Conservation (phyloP, 2,113 vertebrate genomes). For the Melanostigma gelatinosum region DNA sequence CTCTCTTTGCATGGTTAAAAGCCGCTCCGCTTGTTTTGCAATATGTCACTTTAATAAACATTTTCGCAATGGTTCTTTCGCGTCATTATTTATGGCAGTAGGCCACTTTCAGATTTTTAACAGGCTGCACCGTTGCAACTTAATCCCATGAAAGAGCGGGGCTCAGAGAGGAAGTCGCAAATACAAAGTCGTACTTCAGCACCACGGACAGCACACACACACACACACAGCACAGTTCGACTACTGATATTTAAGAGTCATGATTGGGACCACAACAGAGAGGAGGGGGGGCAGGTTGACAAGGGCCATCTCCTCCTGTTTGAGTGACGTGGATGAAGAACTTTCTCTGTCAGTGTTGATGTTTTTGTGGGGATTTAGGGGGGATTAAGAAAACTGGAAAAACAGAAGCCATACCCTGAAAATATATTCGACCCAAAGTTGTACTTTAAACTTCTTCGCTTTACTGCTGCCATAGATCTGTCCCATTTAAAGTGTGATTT, state of each 20-base stretch:
- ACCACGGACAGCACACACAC: background rate
- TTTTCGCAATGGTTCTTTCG: background rate
- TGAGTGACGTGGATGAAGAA: background rate
- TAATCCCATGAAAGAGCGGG: no score
- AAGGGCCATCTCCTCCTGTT: background rate
- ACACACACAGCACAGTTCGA: no score
- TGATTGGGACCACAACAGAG: no score
- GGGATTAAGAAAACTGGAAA: background rate
- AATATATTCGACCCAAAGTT: background rate
- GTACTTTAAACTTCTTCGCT: background rate
- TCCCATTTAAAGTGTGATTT: background rate
- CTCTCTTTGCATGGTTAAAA: background rate
- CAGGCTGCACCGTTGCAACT: no score
- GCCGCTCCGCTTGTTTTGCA: background rate
- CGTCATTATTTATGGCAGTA: no score
- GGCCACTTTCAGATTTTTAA: no score
- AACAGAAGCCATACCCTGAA: no score
- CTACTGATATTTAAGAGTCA: no score
- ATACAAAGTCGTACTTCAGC: background rate
- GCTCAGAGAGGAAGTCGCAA: no score
- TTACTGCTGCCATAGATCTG: background rate
- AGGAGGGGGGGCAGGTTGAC: no score
- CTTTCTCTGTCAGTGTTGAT: background rate
- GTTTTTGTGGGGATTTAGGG: background rate
- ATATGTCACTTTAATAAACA: background rate